Percentiles rank a stretch among this genome's conserved stretches.
Evolutionary conservation across 1,140 invertebrate genomes (phyloP).

Genomic region (Catajapyx aquilonaris): DNA sequence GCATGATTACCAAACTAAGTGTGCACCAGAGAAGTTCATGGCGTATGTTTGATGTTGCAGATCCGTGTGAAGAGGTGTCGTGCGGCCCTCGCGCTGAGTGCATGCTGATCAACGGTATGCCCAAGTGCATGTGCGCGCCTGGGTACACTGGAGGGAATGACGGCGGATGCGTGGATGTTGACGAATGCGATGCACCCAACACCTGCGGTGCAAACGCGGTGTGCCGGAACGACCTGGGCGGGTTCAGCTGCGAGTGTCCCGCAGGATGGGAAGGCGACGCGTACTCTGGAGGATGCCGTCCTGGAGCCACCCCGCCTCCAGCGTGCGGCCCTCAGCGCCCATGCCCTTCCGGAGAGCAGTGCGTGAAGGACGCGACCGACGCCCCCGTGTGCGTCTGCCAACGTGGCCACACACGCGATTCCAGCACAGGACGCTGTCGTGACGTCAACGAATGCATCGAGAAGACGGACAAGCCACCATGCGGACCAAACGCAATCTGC

Average conservation of each 20-base stretch:
- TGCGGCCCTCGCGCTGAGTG: slow-evolving; percentile 78
- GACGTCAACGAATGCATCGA: slow-evolving; percentile 76
- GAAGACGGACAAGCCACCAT: slow-evolving; percentile 43
- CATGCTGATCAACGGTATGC: slow-evolving; percentile 57
- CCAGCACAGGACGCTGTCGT: slow-evolving; percentile 45
- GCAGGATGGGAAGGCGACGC: slow-evolving; percentile 47
- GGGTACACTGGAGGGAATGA: slow-evolving; percentile 48
- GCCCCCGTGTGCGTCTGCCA: slow-evolving; percentile 69
- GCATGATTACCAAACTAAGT: background rate
- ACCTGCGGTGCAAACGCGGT: slow-evolving; percentile 62
- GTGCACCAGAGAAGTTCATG: background rate
- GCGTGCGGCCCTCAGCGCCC: slow-evolving; percentile 48
- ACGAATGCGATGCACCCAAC: slow-evolving; percentile 47
- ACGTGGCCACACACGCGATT: slow-evolving; percentile 54
- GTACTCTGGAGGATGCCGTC: slow-evolving; percentile 42
- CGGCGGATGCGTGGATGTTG: slow-evolving; percentile 62
- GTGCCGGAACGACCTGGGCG: slow-evolving; percentile 68
- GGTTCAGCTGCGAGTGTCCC: slow-evolving; percentile 71
- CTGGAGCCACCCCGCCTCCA: slow-evolving; percentile 32
- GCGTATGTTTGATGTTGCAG: slow-evolving; percentile 22
- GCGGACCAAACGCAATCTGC: slow-evolving; percentile 68
- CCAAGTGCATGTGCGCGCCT: slow-evolving; percentile 57
- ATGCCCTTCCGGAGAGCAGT: slow-evolving; percentile 61
- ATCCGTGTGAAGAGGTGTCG: slow-evolving; percentile 67
- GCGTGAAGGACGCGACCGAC: slow-evolving; percentile 49